Evolutionary conservation across 2,797 vertebrate species (phyloP).

Genomic region (Thaleichthys pacificus): DNA sequence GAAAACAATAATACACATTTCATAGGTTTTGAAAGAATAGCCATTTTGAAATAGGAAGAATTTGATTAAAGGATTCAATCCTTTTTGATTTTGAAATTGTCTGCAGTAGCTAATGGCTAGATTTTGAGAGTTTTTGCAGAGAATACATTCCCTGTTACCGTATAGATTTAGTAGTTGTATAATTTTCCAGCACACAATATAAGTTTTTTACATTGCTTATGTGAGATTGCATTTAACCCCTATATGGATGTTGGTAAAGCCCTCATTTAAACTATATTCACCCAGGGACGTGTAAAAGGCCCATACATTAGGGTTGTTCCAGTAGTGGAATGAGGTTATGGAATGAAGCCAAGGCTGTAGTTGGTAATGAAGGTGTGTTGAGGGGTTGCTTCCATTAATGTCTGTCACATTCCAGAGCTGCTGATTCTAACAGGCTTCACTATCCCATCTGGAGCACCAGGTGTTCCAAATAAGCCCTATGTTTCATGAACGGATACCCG

Average conservation of each 20-base stretch:
- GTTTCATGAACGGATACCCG: slow-evolving; percentile 29
- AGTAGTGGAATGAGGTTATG: slow-evolving; percentile 19
- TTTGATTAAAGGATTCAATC: too few species aligned
- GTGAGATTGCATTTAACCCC: background rate
- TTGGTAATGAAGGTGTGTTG: slow-evolving; percentile 4
- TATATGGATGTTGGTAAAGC: slow-evolving; percentile 1
- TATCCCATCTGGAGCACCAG: slow-evolving; percentile 23
- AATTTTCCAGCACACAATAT: background rate
- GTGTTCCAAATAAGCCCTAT: slow-evolving; percentile 31
- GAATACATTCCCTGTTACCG: background rate
- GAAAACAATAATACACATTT: too few species aligned
- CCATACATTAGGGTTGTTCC: slow-evolving; percentile 15
- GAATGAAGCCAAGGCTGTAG: slow-evolving; percentile 10
- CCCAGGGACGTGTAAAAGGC: slow-evolving; percentile 23
- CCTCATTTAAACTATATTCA: slow-evolving; percentile 12
- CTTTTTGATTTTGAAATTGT: too few species aligned
- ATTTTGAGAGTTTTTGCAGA: background rate
- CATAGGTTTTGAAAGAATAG: too few species aligned
- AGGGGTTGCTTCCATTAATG: slow-evolving; percentile 24
- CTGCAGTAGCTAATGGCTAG: too few species aligned
- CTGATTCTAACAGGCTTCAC: background rate
- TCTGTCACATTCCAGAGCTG: slow-evolving; percentile 34
- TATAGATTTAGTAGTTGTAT: background rate
- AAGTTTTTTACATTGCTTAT: background rate
- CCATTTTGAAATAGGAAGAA: too few species aligned